A percentile compares a stretch with the other conserved stretches of the same genome.
phyloP scores from a whole-genome alignment of 2,113 vertebrate species.

The Salminus brasiliensis region DNA sequence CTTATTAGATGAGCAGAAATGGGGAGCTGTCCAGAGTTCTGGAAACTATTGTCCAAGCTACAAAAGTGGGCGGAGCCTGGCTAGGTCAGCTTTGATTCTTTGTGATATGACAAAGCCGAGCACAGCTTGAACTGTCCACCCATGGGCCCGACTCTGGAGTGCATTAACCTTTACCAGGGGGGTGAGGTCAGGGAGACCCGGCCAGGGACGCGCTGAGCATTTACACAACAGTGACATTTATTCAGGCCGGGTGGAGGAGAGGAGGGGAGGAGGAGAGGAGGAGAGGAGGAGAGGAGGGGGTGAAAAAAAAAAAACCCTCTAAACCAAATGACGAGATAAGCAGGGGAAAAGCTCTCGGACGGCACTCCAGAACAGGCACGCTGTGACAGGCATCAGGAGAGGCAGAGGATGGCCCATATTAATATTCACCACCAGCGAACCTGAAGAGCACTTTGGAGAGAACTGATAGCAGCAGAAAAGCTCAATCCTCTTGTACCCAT shows the following conservation, averaged over 20 bases:
- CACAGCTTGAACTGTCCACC: too few species aligned
- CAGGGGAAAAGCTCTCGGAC: neutral
- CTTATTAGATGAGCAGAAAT: too few species aligned
- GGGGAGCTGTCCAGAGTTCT: too few species aligned
- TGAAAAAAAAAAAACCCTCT: neutral
- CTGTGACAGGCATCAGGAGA: constrained; percentile 33
- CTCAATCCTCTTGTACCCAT: constrained; percentile 33
- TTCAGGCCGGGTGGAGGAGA: constrained; percentile 20
- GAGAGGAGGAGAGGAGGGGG: too few species aligned
- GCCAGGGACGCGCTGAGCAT: constrained; percentile 49
- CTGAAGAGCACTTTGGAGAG: constrained; percentile 39
- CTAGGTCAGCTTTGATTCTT: constrained; percentile 18
- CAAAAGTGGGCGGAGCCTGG: neutral
- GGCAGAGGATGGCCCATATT: constrained; percentile 46
- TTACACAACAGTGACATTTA: constrained; percentile 56
- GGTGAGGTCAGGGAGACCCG: constrained; percentile 5
- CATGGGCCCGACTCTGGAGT: constrained; percentile 58
- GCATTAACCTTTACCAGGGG: constrained; percentile 68
- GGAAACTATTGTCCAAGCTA: constrained; percentile 45
- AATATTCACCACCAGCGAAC: constrained; percentile 52
- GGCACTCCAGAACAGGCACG: neutral
- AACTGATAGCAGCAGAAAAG: constrained; percentile 19
- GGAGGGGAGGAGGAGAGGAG: too few species aligned
- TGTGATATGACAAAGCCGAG: constrained; percentile 20
- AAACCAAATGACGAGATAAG: constrained; percentile 5